Conservation (phyloP, 1,140 invertebrate genomes). For the Diabrotica virgifera region DNA sequence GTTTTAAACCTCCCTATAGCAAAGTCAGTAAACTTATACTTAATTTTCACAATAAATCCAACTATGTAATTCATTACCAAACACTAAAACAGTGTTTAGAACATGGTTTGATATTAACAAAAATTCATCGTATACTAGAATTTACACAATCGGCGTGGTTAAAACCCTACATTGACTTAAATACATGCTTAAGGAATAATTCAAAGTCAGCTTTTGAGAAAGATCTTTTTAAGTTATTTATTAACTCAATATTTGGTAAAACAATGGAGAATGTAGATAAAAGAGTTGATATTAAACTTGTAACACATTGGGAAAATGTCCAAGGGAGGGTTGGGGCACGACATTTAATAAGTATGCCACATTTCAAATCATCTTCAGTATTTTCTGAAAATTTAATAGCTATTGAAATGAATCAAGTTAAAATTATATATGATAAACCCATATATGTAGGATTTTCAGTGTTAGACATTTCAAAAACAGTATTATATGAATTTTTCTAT, state of each 20-base stretch:
- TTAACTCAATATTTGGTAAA: background rate
- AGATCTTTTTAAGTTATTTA: background rate
- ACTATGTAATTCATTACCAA: background rate
- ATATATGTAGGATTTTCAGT: background rate
- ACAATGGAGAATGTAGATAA: background rate
- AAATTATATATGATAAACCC: background rate
- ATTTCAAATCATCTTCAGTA: background rate
- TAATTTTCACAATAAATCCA: background rate
- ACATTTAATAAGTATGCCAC: no score
- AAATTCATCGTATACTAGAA: background rate
- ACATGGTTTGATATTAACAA: background rate
- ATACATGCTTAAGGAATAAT: background rate
- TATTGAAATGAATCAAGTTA: background rate
- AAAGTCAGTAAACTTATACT: background rate
- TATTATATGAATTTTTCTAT: background rate
- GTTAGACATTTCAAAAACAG: background rate
- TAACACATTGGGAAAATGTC: background rate
- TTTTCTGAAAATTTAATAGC: background rate
- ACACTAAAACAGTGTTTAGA: background rate
- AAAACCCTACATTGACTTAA: background rate
- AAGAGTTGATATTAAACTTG: background rate
- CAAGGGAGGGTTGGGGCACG: background rate
- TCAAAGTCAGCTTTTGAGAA: background rate
- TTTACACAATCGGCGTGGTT: background rate
- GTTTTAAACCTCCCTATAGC: background rate